Conservation (phyloP, 2,888 invertebrate species). For the Hemistola chrysoprasaria region DNA sequence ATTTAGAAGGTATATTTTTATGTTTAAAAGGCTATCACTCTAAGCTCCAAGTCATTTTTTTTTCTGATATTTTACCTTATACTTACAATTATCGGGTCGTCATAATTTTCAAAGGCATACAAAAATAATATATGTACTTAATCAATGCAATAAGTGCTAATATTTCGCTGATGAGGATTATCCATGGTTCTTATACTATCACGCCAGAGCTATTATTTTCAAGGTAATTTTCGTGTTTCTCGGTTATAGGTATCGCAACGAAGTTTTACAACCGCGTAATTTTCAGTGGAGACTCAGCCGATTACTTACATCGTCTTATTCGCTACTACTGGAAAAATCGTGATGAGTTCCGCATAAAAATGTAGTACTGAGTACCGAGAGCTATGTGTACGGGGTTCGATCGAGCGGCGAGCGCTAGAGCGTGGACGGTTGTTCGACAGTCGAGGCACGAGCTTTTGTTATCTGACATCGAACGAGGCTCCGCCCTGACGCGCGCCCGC, state of each 20-base stretch:
- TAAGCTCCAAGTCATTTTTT: too few species aligned
- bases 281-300: constrained; percentile 7
- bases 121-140: too few species aligned
- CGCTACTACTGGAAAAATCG: constrained; percentile 9
- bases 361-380: too few species aligned
- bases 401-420: constrained; percentile 15
- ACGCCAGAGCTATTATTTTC: constrained; percentile 11
- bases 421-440: constrained; percentile 19
- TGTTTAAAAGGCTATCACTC: too few species aligned
- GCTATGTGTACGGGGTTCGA: too few species aligned
- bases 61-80: too few species aligned
- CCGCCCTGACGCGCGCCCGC: constrained; percentile 52
- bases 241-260: constrained; percentile 5
- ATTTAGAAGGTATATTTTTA: too few species aligned
- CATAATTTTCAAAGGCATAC: too few species aligned
- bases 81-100: too few species aligned
- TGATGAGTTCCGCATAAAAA: constrained; percentile 16
- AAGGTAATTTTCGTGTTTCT: constrained; percentile 8
- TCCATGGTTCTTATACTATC: background rate
- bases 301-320: constrained; percentile 4
- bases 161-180: too few species aligned
- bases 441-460: constrained; percentile 53
- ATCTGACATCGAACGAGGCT: constrained; percentile 65
- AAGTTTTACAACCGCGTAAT: constrained; percentile 14
- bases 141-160: too few species aligned